These are phyloP conservation scores for Gila orcuttii DNA, from an alignment of 2,113 vertebrate species.

Conservation along the genomic window DNA sequence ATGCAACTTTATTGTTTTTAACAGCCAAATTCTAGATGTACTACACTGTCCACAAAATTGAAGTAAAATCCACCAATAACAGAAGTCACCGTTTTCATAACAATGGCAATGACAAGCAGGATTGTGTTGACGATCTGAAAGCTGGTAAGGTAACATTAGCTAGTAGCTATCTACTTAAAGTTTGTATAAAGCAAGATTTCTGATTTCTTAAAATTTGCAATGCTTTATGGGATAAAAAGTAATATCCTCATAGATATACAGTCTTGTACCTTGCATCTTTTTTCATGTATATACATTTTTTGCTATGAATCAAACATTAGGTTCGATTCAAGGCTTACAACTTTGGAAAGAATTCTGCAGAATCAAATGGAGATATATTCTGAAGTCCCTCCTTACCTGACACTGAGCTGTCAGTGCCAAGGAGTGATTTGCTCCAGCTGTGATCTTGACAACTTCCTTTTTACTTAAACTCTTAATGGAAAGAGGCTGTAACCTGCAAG, in stretches of 20 bases:
- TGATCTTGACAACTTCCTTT: constrained; percentile 90
- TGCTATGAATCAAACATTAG: background rate
- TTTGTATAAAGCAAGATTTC: background rate
- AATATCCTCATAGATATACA: background rate
- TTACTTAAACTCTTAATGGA: constrained; percentile 91
- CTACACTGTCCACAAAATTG: background rate
- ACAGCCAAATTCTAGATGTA: background rate
- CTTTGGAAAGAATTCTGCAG: background rate
- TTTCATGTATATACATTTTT: background rate
- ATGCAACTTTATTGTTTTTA: background rate
- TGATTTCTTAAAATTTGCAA: background rate
- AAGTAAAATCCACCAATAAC: background rate
- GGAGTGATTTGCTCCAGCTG: constrained; percentile 91
- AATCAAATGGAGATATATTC: background rate
- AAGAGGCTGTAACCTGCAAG: constrained; percentile 88
- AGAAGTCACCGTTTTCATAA: background rate
- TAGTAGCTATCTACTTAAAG: background rate
- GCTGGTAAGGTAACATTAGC: background rate
- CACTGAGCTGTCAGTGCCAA: constrained; percentile 86
- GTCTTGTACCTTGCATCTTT: background rate
- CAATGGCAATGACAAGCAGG: background rate
- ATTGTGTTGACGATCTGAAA: background rate
- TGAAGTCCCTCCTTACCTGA: constrained; percentile 74
- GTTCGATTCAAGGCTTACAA: background rate
- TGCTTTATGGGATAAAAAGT: background rate